Conservation (phyloP, 2,888 invertebrate species). For the Orthosia gracilis region DNA sequence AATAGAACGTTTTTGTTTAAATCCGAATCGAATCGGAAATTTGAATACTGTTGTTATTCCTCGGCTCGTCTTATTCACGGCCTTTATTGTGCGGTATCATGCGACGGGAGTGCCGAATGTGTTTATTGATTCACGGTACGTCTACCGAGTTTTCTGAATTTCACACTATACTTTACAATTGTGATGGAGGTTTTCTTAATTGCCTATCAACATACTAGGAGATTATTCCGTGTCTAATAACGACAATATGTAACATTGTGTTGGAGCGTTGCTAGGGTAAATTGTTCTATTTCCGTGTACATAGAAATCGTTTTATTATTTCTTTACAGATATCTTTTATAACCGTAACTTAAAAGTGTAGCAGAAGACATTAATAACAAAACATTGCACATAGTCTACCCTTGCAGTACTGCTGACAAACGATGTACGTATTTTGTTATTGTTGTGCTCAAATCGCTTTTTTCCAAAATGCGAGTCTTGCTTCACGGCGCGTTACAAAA, state of each 20-base stretch:
- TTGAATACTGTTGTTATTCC: conserved; percentile 89
- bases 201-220: conserved; percentile 63
- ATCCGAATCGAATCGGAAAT: conserved; percentile 89
- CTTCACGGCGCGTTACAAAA: conserved; percentile 87
- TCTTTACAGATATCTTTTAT: conserved; percentile 33
- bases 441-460: conserved; percentile 81
- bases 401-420: conserved; percentile 67
- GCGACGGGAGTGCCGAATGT: conserved; percentile 87
- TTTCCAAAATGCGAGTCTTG: conserved; percentile 82
- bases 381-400: conserved; percentile 75
- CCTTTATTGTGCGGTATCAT: conserved; percentile 85
- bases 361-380: conserved; percentile 74
- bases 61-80: conserved; percentile 84
- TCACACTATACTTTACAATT: conserved; percentile 79
- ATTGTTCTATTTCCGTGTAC: conserved; percentile 30
- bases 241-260: conserved; percentile 44
- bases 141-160: conserved; percentile 78
- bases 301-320: conserved; percentile 34
- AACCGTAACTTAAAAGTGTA: conserved; percentile 55
- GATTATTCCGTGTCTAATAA: conserved; percentile 58
- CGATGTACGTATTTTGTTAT: conserved; percentile 78
- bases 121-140: conserved; percentile 87
- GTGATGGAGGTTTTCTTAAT: conserved; percentile 67
- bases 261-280: conserved; percentile 23
- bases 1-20: conserved; percentile 91